Conservation (phyloP, 2,113 vertebrate genomes). For the Heterotilapia buettikoferi region DNA sequence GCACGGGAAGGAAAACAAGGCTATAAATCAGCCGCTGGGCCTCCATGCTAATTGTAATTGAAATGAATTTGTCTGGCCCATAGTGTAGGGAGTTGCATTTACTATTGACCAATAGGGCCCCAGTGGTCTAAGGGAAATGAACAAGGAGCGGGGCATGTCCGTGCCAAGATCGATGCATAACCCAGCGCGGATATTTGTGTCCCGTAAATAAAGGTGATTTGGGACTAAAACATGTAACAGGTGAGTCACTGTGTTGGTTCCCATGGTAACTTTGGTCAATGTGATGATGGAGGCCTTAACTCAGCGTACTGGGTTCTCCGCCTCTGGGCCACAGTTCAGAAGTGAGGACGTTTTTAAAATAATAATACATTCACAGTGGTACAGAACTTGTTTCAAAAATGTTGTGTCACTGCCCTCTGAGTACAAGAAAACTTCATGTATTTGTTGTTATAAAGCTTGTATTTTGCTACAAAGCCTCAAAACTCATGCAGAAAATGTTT, state of each 20-base stretch:
- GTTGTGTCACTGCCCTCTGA: background rate
- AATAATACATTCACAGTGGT: background rate
- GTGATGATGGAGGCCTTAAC: background rate
- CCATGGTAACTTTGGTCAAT: background rate
- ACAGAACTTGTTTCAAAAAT: background rate
- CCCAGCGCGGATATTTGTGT: background rate
- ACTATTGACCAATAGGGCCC: constrained; percentile 60
- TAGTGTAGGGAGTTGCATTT: constrained; percentile 55
- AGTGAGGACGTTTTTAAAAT: background rate
- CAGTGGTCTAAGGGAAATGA: constrained; percentile 53
- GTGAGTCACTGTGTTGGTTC: constrained; percentile 2
- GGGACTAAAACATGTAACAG: background rate
- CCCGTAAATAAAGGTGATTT: constrained; percentile 21
- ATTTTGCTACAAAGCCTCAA: background rate
- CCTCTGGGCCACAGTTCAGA: constrained; percentile 13
- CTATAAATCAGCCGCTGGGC: constrained; percentile 69
- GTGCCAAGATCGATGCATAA: constrained; percentile 9
- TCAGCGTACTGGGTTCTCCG: background rate
- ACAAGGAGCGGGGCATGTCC: background rate
- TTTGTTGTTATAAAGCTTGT: background rate
- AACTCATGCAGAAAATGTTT: background rate
- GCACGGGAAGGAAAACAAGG: constrained; percentile 65
- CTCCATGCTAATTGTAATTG: constrained; percentile 74
- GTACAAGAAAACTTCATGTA: background rate
- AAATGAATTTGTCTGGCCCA: constrained; percentile 68